Base-by-base conservation (phyloP, 2,888 invertebrate genomes). In the Eugnorisma glareosa region DNA sequence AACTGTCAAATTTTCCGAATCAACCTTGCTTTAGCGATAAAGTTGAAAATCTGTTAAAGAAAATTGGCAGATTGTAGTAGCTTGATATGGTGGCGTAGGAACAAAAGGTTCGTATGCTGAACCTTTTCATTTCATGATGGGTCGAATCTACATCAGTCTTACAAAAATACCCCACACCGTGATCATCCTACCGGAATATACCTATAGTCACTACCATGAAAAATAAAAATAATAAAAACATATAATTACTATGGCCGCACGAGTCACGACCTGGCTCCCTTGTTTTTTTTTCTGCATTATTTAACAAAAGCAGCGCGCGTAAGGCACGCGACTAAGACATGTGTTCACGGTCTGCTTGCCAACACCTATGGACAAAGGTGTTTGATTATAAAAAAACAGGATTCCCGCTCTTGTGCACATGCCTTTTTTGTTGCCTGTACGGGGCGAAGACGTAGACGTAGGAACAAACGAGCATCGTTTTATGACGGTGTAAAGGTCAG, bases 371-470 rank as follows among this genome's bases (percentile, higher is more conserved):
- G 86, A 90, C 90, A 91, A 91, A 92, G 92, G 93, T 89, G 88
- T 84, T 91, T 86, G 79, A 86, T 86, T 89, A 79, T 79, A 79
- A 88, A 91, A 91, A 90, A 89, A 86, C 94, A 93, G 94, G 94
- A 94, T 90, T 84, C 91, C 86, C 93, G 94, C 91, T 92, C 89
- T 89, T 90, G 79, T 93, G 92, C 89, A 90, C 94, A 93, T 92
- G 90, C 86, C 79, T 88, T 92, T 92, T 92, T 92, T 91, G 59
- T 61, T n/a, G n/a, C n/a, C 43, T 78, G 24, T 51, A 54, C 35
- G 21, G 6, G 37, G 28, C 54, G 21, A 74, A 82, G 73, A 63
- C 48, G 61, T 63, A 82, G 73, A 63, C 48, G 61, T 63, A 63
- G 18, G 40, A 63, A 68, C 51, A 67, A 64, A 67, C 59, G 59